Conservation (phyloP, 2,888 invertebrate species). For the Nasonia oneida region DNA sequence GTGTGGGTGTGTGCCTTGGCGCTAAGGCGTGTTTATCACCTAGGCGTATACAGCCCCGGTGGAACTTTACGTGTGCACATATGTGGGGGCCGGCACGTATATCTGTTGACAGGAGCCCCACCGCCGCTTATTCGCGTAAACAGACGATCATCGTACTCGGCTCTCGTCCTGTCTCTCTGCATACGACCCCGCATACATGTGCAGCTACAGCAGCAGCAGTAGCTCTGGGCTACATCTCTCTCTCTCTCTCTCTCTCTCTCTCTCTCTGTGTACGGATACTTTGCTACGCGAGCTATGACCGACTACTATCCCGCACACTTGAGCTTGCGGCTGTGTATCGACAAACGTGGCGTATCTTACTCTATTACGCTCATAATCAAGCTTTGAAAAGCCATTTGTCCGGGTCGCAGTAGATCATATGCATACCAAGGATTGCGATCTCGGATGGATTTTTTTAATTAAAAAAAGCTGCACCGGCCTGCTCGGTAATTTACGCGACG, state of each 20-base stretch:
- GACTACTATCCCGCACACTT: not conserved
- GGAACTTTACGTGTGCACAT: conserved; percentile 24
- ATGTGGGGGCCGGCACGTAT: not conserved
- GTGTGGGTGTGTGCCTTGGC: not conserved
- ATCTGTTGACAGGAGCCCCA: conserved; percentile 9
- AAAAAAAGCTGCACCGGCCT: not conserved
- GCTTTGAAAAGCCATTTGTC: too few species aligned
- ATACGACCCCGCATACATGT: conserved; percentile 1
- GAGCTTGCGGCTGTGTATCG: conserved; percentile 12
- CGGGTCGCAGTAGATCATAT: too few species aligned
- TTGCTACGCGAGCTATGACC: not conserved
- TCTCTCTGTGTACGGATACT: not conserved
- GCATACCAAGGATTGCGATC: not conserved
- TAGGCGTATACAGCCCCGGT: not conserved
- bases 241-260: not conserved
- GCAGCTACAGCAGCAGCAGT: not conserved
- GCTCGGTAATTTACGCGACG: not conserved
- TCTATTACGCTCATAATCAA: not conserved
- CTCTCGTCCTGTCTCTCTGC: not conserved
- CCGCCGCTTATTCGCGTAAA: conserved; percentile 21
- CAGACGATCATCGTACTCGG: conserved; percentile 29
- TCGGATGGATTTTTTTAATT: not conserved
- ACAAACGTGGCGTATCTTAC: not conserved
- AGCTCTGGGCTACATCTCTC: not conserved
- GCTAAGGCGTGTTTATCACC: conserved; percentile 26